These are phyloP conservation scores for Brenthis ino DNA, from an alignment of 2,888 invertebrate species.

Conservation along the genomic window DNA sequence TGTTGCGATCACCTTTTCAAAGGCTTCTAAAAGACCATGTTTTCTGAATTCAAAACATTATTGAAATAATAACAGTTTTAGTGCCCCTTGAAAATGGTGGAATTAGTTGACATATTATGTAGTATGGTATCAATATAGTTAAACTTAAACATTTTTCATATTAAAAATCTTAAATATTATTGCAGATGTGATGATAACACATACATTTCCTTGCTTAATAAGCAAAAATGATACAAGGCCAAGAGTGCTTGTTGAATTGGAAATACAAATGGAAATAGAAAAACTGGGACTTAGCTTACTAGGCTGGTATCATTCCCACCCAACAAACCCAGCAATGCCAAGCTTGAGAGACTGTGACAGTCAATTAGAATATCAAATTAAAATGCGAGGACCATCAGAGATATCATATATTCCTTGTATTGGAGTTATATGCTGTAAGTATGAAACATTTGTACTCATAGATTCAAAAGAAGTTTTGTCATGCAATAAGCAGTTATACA, in stretches of 20 bases:
- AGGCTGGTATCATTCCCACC: slow-evolving; percentile 98
- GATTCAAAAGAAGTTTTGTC: too few species aligned
- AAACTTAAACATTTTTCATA: neutral
- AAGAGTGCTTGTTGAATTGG: slow-evolving; percentile 88
- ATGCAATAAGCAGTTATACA: too few species aligned
- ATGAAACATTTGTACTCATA: neutral
- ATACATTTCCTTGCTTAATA: slow-evolving; percentile 93
- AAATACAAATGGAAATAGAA: slow-evolving; percentile 92
- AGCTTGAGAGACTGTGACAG: slow-evolving; percentile 94
- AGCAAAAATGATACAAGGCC: slow-evolving; percentile 90
- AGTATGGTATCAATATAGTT: too few species aligned
- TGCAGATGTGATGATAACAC: slow-evolving; percentile 92
- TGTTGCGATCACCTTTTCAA: too few species aligned
- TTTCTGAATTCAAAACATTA: too few species aligned
- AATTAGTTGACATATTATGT: too few species aligned
- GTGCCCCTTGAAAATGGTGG: too few species aligned
- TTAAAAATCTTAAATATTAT: slow-evolving; percentile 5
- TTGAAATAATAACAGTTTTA: too few species aligned
- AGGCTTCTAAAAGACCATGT: too few species aligned
- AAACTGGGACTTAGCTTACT: slow-evolving; percentile 90
- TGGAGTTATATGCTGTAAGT: slow-evolving; percentile 95
- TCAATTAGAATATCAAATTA: slow-evolving; percentile 96
- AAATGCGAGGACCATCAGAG: slow-evolving; percentile 95
- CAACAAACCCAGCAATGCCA: slow-evolving; percentile 92
- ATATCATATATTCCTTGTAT: slow-evolving; percentile 96